Percentiles rank a stretch among this genome's conserved stretches.
Evolutionary conservation across 2,888 invertebrate genomes (phyloP).

Genomic region (Tetanocera ferruginea): DNA sequence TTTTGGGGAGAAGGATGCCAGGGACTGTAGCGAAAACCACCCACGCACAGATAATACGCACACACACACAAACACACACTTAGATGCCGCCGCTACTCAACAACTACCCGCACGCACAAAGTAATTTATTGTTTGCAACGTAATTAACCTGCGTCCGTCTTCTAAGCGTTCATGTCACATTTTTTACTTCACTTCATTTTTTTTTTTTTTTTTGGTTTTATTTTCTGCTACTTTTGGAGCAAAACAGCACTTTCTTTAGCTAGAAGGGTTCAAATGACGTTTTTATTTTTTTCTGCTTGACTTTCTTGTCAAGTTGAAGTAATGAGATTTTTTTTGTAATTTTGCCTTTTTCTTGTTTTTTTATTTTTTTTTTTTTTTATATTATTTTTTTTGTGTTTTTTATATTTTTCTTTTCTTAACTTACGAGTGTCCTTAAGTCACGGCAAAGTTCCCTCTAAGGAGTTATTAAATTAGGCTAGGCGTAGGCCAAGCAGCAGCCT

Average conservation of each 20-base stretch:
- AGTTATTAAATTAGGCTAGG: too few species aligned
- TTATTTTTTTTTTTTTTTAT: too few species aligned
- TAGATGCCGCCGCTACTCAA: background rate
- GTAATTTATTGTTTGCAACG: conserved; percentile 60
- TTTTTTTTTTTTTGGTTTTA: conserved; percentile 17
- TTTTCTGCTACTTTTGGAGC: background rate
- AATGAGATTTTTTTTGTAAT: conserved; percentile 34
- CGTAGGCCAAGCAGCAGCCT: too few species aligned
- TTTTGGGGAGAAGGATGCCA: background rate
- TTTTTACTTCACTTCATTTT: background rate
- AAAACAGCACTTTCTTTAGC: too few species aligned
- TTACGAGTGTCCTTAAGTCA: too few species aligned
- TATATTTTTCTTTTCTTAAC: too few species aligned
- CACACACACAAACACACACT: too few species aligned
- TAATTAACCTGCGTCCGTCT: conserved; percentile 56
- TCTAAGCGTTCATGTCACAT: conserved; percentile 22
- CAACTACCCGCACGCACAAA: conserved; percentile 9
- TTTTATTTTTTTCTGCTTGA: background rate
- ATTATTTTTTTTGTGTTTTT: too few species aligned
- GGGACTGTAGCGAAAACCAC: background rate
- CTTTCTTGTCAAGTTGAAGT: conserved; percentile 40
- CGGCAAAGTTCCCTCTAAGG: too few species aligned
- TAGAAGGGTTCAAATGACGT: background rate
- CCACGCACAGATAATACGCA: background rate
- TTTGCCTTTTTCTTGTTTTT: background rate